Evolutionary conservation across 2,888 invertebrate genomes (phyloP).

Genomic region (Vesta saturnalis): DNA sequence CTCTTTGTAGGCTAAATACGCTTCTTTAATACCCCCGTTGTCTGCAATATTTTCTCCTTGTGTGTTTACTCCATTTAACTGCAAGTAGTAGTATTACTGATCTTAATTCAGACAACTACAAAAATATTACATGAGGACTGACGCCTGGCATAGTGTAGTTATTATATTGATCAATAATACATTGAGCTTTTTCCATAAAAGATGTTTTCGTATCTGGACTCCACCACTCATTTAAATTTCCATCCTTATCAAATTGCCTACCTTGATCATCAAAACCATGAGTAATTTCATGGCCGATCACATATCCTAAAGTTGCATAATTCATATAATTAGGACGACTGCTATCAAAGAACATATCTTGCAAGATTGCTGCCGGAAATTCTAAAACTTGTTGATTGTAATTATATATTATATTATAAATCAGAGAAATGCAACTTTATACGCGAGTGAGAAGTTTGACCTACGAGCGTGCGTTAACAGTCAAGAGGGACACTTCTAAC

Average conservation of each 20-base stretch:
- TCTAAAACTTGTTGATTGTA: neutral
- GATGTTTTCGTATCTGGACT: constrained; percentile 85
- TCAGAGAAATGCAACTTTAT: no score
- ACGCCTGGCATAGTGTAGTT: constrained; percentile 82
- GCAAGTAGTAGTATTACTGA: constrained; percentile 19
- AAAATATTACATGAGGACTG: constrained; percentile 63
- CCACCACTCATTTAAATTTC: constrained; percentile 59
- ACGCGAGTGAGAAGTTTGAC: no score
- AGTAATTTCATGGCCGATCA: constrained; percentile 88
- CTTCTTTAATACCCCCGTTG: constrained; percentile 81
- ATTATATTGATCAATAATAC: constrained; percentile 89
- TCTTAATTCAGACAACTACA: neutral
- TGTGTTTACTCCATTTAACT: constrained; percentile 87
- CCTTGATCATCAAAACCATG: constrained; percentile 75
- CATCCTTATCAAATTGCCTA: constrained; percentile 29
- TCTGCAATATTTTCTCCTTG: constrained; percentile 93
- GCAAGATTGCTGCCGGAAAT: constrained; percentile 88
- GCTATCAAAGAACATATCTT: constrained; percentile 85
- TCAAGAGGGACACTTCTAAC: no score
- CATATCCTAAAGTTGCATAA: constrained; percentile 85
- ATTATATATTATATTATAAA: no score
- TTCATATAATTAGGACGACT: constrained; percentile 87
- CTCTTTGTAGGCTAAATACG: constrained; percentile 70
- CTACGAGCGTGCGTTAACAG: no score
- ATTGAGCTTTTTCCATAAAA: constrained; percentile 81